Evolutionary conservation across 2,797 vertebrate species (phyloP), one percentile per base, ranked within the genome.

Genomic region (Rallus crepitans): DNA sequence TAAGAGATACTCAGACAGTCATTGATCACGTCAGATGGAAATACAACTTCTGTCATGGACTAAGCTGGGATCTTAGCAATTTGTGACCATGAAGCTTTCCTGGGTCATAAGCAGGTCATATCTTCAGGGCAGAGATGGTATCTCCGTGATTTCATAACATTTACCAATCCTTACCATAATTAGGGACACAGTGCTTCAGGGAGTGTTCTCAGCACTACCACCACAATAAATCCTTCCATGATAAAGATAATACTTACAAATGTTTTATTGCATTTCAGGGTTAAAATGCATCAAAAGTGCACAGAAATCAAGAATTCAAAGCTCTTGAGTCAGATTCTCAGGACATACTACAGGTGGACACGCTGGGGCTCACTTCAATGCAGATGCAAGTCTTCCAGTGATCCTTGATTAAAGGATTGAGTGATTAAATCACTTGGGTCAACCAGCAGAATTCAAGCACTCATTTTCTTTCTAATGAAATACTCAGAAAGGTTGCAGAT

Each of bases 81-180:
- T 37, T 71, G 42, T 86, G 85, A 72, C 80, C 45, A 9, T 31
- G 19, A 65, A 82, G 63, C 23, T 95, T 93, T 86, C 52, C 35
- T 0, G 2, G 50, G 42, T 84, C 60, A 72, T 94, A 90, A 47
- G 11, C 30, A 71, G 61, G 48, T 94, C 33, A 14, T 75, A 59
- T 79, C 65, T 90, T 76, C 82, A 73, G 70, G 77, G 73, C 73
- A 94, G 66, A 90, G 87, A 84, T 91, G 28, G 2, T 79, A 70
- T 69, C 61, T 91, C 50, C 66, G 30, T 91, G 57, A 75, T 81
- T 94, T 89, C 15, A 2, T 82, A 82, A 60, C 33, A 25, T 75
- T 77, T 87, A 39, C 33, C 53, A 66, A 6, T 13, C 11, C 37
- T 94, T 86, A 30, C 45, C 20, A 20, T 78, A 85, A 94, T 47